Percentiles rank a stretch among this genome's conserved stretches.
Evolutionary conservation across 2,888 invertebrate species (phyloP).

Genomic region (Cheilosia grossa): DNA sequence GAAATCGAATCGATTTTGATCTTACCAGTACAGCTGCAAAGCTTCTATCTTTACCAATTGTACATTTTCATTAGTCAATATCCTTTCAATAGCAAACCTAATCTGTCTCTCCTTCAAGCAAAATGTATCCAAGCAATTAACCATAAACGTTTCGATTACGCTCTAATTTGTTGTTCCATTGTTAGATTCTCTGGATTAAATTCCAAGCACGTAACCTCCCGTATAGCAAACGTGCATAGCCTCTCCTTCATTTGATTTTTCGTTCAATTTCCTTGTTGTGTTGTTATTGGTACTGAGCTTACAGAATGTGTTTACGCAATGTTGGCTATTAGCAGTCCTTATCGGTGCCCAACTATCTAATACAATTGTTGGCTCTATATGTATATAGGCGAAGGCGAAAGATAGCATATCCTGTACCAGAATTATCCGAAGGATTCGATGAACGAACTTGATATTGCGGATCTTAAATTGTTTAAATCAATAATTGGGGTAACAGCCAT

Average conservation of each 20-base stretch:
- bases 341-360: constrained; percentile 37
- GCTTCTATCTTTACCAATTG: constrained; percentile 4
- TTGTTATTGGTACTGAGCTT: constrained; percentile 41
- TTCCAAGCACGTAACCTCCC: constrained; percentile 59
- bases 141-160: constrained; percentile 57
- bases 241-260: constrained; percentile 41
- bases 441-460: neutral
- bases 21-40: neutral
- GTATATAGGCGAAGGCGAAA: neutral
- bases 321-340: constrained; percentile 46
- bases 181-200: constrained; percentile 37
- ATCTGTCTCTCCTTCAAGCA: constrained; percentile 27
- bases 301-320: constrained; percentile 47
- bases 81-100: constrained; percentile 17
- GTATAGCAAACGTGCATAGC: constrained; percentile 54
- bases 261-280: constrained; percentile 29
- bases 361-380: constrained; percentile 16
- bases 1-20: constrained; percentile 8
- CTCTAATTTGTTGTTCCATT: constrained; percentile 58
- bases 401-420: neutral
- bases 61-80: constrained; percentile 27
- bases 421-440: constrained; percentile 2
- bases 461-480: constrained; percentile 25
- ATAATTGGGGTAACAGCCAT: neutral
- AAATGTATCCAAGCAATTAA: constrained; percentile 56